Evolutionary conservation across 2,888 invertebrate species (phyloP).

Genomic region (Drosophila picticornis): DNA sequence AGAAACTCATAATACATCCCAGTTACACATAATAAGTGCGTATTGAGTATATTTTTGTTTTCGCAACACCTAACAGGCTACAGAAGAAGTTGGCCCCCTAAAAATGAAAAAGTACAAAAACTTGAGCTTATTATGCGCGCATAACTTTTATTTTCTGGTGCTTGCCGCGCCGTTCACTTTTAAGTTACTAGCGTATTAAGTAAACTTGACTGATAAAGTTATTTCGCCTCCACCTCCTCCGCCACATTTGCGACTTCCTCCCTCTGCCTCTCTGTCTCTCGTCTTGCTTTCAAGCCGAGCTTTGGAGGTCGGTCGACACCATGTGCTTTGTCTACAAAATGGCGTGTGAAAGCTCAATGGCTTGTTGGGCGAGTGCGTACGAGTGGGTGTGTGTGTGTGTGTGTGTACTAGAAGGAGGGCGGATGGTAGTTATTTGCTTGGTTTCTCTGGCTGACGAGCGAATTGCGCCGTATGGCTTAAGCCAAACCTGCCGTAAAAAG

Average conservation of each 20-base stretch:
- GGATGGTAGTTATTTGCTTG: conserved; percentile 11
- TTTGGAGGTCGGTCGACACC: conserved; percentile 9
- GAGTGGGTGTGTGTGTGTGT: neutral
- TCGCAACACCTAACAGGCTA: conserved; percentile 10
- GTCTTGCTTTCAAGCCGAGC: conserved; percentile 4
- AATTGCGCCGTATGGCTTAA: conserved; percentile 53
- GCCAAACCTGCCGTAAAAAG: conserved; percentile 9
- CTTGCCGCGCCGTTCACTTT: conserved; percentile 31
- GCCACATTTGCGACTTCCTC: neutral
- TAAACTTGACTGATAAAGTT: conserved; percentile 81
- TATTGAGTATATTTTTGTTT: neutral
- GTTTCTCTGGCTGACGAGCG: conserved; percentile 45
- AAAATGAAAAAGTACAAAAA: conserved; percentile 43
- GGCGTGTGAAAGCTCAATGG: conserved; percentile 48
- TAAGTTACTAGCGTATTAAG: conserved; percentile 81
- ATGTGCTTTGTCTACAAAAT: conserved; percentile 56
- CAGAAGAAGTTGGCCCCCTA: neutral
- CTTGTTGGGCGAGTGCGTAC: neutral
- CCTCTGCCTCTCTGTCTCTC: neutral
- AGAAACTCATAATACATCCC: neutral
- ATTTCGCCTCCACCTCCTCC: conserved; percentile 2
- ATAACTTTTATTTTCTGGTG: conserved; percentile 60
- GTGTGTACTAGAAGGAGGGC: neutral
- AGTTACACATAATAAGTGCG: neutral
- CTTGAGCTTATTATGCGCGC: conserved; percentile 78